A percentile compares a stretch with the other conserved stretches of the same genome.
phyloP scores from a whole-genome alignment of 1,140 invertebrate species.

The Tetramorium alpestre region DNA sequence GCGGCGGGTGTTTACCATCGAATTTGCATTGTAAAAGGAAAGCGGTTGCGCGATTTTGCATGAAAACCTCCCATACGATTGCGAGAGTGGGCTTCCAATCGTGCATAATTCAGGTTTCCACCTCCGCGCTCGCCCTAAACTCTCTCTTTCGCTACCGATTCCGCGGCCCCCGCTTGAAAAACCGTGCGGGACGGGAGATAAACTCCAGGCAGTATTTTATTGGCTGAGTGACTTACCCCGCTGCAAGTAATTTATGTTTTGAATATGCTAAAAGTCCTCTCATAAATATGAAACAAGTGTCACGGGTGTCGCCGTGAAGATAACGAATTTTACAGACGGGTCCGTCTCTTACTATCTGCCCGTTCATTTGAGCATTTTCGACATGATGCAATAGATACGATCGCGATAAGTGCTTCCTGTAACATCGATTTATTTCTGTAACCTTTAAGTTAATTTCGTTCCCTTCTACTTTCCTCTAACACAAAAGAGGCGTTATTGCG shows the following conservation, averaged over 20 bases:
- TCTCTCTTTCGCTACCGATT: conserved; percentile 1
- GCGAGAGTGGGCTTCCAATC: conserved; percentile 63
- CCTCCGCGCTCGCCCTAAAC: conserved; percentile 13
- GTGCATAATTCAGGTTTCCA: conserved; percentile 73
- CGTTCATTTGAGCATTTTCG: neutral
- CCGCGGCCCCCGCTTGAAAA: conserved; percentile 2
- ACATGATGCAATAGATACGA: neutral
- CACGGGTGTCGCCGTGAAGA: conserved; percentile 68
- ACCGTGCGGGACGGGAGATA: conserved; percentile 72
- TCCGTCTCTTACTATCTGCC: conserved; percentile 34
- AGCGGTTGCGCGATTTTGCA: conserved; percentile 64
- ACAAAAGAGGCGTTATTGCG: neutral
- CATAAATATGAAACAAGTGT: conserved; percentile 82
- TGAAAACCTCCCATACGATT: conserved; percentile 61
- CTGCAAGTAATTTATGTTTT: conserved; percentile 82
- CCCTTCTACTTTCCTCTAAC: too few relatives aligned
- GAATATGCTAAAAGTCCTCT: conserved; percentile 83
- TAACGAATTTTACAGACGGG: conserved; percentile 81
- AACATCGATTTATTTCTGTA: neutral
- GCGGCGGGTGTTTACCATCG: conserved; percentile 61
- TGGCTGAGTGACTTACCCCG: conserved; percentile 80
- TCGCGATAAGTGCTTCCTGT: conserved; percentile 1
- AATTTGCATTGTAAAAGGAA: conserved; percentile 76
- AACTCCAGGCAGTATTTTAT: conserved; percentile 81
- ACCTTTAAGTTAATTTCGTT: neutral